Conservation (phyloP, 2,113 vertebrate genomes). For the Entelurus aequoreus region DNA sequence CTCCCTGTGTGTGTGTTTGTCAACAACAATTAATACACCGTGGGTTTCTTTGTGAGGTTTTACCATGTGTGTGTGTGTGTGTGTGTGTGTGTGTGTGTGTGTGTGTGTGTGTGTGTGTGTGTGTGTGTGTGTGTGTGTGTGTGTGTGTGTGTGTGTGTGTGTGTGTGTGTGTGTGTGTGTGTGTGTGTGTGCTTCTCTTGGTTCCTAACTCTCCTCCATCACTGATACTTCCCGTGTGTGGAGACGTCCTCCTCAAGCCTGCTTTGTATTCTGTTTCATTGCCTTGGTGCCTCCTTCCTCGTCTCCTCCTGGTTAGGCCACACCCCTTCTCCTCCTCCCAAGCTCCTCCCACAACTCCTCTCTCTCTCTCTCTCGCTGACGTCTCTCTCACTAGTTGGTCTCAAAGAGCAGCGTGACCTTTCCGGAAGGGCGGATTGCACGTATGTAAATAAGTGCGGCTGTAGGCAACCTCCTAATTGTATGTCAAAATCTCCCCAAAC, state of each 20-base stretch:
- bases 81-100: conserved; percentile 8
- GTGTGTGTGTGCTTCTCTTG: conserved; percentile 54
- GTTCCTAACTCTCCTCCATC: conserved; percentile 52
- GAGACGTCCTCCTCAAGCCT: conserved; percentile 26
- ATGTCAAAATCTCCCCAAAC: no score
- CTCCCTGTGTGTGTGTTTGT: conserved; percentile 46
- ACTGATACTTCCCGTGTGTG: conserved; percentile 29
- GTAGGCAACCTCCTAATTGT: no score
- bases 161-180: conserved; percentile 7
- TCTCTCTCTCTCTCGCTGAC: conserved; percentile 6
- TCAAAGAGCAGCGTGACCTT: not conserved
- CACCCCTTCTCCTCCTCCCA: not conserved
- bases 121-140: conserved; percentile 10
- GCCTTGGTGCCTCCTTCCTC: not conserved
- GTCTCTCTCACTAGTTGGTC: not conserved
- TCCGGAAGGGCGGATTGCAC: no score
- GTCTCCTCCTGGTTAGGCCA: not conserved
- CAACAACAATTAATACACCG: conserved; percentile 10
- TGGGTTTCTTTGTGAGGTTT: not conserved
- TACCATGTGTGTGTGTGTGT: conserved; percentile 3
- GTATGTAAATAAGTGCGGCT: no score
- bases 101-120: conserved; percentile 26
- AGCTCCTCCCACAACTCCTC: conserved; percentile 44
- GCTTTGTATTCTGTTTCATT: conserved; percentile 8
- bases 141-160: not conserved